A percentile compares a stretch with the other conserved stretches of the same genome.
Evolutionary conservation across 2,888 invertebrate genomes (phyloP).

Genomic region (Anaspis maculata): DNA sequence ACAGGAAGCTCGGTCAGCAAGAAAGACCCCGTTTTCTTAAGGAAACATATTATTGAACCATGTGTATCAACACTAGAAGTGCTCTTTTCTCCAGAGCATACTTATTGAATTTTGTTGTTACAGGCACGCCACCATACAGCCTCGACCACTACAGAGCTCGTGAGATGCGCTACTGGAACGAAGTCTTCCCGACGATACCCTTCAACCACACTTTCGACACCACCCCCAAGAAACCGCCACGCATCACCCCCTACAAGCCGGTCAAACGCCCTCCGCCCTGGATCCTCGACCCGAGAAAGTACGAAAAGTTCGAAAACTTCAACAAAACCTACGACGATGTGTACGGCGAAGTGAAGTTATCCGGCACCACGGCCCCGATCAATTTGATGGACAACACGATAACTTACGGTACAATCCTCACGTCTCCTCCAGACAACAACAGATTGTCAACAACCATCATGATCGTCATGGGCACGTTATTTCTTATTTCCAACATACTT

Average conservation of each 20-base stretch:
- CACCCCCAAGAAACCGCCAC: slow-evolving; percentile 3
- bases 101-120: slow-evolving; percentile 28
- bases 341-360: slow-evolving; percentile 17
- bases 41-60: no score
- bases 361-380: slow-evolving; percentile 17
- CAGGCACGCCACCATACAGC: slow-evolving; percentile 70
- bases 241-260: slow-evolving; percentile 14
- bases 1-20: no score
- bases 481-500: slow-evolving; percentile 65
- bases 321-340: slow-evolving; percentile 15
- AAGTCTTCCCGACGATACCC: slow-evolving; percentile 66
- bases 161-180: slow-evolving; percentile 78
- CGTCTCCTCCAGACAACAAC: slow-evolving; percentile 37
- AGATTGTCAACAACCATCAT: slow-evolving; percentile 48
- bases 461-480: slow-evolving; percentile 60
- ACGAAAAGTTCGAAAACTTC: slow-evolving; percentile 22
- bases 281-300: slow-evolving; percentile 15
- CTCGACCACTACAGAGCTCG: slow-evolving; percentile 68
- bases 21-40: no score
- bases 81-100: no score
- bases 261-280: slow-evolving; percentile 25
- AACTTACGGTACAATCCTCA: slow-evolving; percentile 35
- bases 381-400: slow-evolving; percentile 15
- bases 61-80: no score
- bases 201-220: slow-evolving; percentile 36